These are phyloP conservation scores for Copidosoma aretas DNA, from an alignment of 2,888 invertebrate genomes.

Conservation along the genomic window DNA sequence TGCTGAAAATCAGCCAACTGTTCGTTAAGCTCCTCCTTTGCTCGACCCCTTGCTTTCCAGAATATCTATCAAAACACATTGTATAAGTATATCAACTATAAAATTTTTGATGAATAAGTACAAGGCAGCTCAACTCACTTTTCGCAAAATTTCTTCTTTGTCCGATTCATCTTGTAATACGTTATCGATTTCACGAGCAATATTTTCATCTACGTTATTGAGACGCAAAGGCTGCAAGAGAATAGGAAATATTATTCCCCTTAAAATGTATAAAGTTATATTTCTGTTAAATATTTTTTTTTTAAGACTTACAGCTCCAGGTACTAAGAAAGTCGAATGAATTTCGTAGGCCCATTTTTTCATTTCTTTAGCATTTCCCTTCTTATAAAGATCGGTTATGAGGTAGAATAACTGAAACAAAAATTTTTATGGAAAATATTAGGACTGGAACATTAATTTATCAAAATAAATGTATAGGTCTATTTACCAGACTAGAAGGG, in stretches of 20 bases:
- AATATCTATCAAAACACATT: conserved; percentile 67
- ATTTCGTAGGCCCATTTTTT: conserved; percentile 99
- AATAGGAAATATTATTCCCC: not conserved
- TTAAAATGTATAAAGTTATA: not conserved
- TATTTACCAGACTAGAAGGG: conserved; percentile 73
- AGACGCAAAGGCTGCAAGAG: conserved; percentile 76
- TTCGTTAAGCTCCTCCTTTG: conserved; percentile 81
- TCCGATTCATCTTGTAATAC: conserved; percentile 83
- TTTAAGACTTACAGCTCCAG: conserved; percentile 75
- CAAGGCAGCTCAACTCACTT: conserved; percentile 64
- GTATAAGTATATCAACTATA: not conserved
- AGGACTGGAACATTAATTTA: conserved; percentile 4
- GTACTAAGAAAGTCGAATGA: conserved; percentile 93
- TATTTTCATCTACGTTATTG: conserved; percentile 82
- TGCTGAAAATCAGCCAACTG: conserved; percentile 85
- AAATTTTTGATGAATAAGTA: not conserved
- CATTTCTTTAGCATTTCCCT: conserved; percentile 87
- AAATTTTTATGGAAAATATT: conserved; percentile 1
- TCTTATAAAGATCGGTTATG: conserved; percentile 88
- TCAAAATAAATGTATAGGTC: not conserved
- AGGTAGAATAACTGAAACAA: conserved; percentile 79
- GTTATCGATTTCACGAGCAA: conserved; percentile 89
- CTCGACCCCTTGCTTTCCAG: conserved; percentile 83
- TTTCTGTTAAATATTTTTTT: conserved; percentile 2
- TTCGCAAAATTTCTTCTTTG: conserved; percentile 87